A percentile compares a stretch with the other conserved stretches of the same genome.
phyloP scores from a whole-genome alignment of 1,140 invertebrate species.

The Meloidogyne hapla region DNA sequence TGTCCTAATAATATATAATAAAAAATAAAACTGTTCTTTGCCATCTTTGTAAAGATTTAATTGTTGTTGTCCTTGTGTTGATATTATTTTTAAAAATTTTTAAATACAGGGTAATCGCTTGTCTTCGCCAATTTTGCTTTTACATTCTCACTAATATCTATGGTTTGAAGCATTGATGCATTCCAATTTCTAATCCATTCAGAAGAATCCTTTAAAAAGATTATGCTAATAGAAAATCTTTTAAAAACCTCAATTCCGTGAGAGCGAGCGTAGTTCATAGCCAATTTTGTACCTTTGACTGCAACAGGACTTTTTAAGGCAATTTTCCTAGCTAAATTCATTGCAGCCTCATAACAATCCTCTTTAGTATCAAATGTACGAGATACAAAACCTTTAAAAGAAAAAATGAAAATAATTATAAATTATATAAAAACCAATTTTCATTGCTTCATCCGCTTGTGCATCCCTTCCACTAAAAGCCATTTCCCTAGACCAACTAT shows the following conservation, averaged over 20 bases:
- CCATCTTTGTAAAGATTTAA: no score
- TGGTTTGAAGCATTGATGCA: slow-evolving; percentile 81
- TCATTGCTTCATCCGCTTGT: slow-evolving; percentile 75
- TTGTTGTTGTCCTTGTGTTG: no score
- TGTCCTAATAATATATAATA: no score
- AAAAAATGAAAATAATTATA: background rate
- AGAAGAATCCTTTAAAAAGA: slow-evolving; percentile 63
- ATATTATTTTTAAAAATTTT: background rate
- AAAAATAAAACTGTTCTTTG: no score
- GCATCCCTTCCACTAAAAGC: slow-evolving; percentile 83
- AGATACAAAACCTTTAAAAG: slow-evolving; percentile 45
- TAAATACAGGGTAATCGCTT: background rate
- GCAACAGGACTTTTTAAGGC: slow-evolving; percentile 83
- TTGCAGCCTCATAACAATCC: slow-evolving; percentile 32
- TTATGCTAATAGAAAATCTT: slow-evolving; percentile 69
- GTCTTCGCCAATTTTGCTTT: slow-evolving; percentile 73
- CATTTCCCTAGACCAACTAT: slow-evolving; percentile 82
- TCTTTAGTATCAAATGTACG: slow-evolving; percentile 42
- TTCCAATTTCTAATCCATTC: slow-evolving; percentile 73
- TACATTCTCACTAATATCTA: slow-evolving; percentile 73
- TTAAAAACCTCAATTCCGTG: background rate
- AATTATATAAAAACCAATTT: background rate
- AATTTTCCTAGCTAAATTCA: slow-evolving; percentile 40
- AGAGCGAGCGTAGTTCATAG: slow-evolving; percentile 42
- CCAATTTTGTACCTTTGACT: slow-evolving; percentile 81